A percentile compares a stretch with the other conserved stretches of the same genome.
phyloP scores from a whole-genome alignment of 2,888 invertebrate genomes.

The Odontomyia ornata region DNA sequence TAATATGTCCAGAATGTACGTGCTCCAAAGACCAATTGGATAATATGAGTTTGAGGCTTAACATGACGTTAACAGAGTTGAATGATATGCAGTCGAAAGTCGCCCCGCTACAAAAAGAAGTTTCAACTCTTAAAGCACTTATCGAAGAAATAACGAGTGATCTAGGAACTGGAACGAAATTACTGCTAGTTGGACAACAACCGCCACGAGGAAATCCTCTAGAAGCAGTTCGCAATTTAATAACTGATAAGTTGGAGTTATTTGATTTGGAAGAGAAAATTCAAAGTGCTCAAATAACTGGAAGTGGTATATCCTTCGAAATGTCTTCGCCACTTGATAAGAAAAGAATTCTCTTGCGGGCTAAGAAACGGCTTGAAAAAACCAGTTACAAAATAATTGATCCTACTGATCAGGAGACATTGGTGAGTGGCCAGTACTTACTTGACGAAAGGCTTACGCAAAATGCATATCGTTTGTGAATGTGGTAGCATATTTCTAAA shows the following conservation, averaged over 20 bases:
- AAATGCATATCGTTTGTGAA: no score
- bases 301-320: constrained; percentile 45
- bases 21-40: constrained; percentile 33
- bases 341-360: constrained; percentile 43
- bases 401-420: constrained; percentile 11
- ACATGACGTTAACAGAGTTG: constrained; percentile 33
- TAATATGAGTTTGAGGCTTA: constrained; percentile 22
- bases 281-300: constrained; percentile 30
- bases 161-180: constrained; percentile 46
- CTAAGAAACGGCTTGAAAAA: constrained; percentile 31
- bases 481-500: no score
- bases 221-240: constrained; percentile 45
- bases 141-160: constrained; percentile 37
- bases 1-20: not conserved
- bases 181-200: constrained; percentile 43
- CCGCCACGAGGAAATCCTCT: constrained; percentile 45
- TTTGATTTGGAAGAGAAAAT: constrained; percentile 46
- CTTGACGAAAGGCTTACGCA: constrained; percentile 7
- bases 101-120: constrained; percentile 32
- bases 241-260: constrained; percentile 45
- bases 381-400: constrained; percentile 44
- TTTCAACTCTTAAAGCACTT: constrained; percentile 42
- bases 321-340: constrained; percentile 46
- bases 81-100: constrained; percentile 18
- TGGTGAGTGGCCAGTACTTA: not conserved